Evolutionary conservation across 2,888 invertebrate genomes (phyloP), one percentile per base, ranked within the genome.

Genomic region (Epistrophella euchroma): DNA sequence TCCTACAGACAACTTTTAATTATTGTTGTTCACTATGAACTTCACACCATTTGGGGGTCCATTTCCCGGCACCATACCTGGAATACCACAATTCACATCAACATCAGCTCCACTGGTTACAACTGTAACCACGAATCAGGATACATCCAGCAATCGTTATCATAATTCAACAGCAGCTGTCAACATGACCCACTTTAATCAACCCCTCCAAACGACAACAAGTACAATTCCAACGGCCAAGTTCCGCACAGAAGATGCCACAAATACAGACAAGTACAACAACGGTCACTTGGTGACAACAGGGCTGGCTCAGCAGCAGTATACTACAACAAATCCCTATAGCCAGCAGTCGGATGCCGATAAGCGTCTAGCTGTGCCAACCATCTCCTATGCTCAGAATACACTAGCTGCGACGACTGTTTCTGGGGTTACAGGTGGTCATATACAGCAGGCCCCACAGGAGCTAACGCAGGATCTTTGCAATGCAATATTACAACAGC

Each of bases 11-110:
- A 9, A 2, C 3, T 25, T 7, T 47, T 71, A 70, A 72, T 22
- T 37, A n/a, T n/a, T 6, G 22, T 64, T 73, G 88, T 91, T 72
- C 88, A 91, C 90, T 90, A 97, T 97, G 97, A 97, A 97, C 94
- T 97, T 97, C 93, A 95, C 97, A 90, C 96, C 97, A 88, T 97
- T 97, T 92, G 86, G 86, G 56, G 95, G 96, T 90, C 97, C 95
- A 93, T 96, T 96, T 91, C 95, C 96, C 89, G 94, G 95, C 88
- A 94, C 95, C 89, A 95, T 97, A 89, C 96, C 97, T 88, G 95
- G 95, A 80, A 96, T 97, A 91, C 96, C 97, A 92, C 97, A 97
- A 92, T 97, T 97, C 92, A 96, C 97, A 87, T 90, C 92, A 40
- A 90, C 91, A 64, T 88, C 91, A 60, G 90, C 92, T 58, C 90